phyloP scores from a whole-genome alignment of 2,888 invertebrate species.

The Noctua janthina region DNA sequence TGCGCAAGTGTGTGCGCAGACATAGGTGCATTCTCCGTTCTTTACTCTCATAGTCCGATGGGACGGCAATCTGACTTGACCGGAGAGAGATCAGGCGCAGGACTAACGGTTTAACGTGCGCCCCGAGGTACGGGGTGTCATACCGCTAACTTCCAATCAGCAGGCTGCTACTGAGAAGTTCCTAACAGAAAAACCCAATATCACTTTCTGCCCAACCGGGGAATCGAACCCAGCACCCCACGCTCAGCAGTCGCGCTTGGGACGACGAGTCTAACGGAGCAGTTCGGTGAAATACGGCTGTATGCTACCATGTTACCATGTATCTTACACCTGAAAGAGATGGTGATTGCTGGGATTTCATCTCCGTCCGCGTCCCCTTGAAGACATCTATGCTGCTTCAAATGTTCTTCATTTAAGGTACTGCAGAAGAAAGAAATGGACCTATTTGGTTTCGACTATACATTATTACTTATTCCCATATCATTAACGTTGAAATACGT shows the following conservation, averaged over 20 bases:
- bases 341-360: neutral
- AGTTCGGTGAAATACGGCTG: neutral
- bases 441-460: neutral
- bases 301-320: too few relatives aligned
- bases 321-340: neutral
- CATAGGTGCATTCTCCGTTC: too few relatives aligned
- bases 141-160: neutral
- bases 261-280: accelerated
- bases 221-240: neutral
- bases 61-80: too few relatives aligned
- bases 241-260: neutral
- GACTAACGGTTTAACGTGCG: too few relatives aligned
- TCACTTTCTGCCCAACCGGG: neutral
- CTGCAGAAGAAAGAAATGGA: neutral
- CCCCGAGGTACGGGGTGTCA: neutral
- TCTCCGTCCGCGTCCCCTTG: neutral
- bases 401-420: neutral
- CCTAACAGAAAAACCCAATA: neutral
- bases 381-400: neutral
- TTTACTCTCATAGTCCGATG: too few relatives aligned
- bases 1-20: too few relatives aligned
- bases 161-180: neutral
- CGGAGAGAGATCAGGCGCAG: too few relatives aligned
- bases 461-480: neutral
- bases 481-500: neutral